Percentiles rank a stretch among this genome's conserved stretches.
These are phyloP conservation scores for Leucopternis melanops DNA, from an alignment of 2,113 vertebrate species.

Conservation along the genomic window DNA sequence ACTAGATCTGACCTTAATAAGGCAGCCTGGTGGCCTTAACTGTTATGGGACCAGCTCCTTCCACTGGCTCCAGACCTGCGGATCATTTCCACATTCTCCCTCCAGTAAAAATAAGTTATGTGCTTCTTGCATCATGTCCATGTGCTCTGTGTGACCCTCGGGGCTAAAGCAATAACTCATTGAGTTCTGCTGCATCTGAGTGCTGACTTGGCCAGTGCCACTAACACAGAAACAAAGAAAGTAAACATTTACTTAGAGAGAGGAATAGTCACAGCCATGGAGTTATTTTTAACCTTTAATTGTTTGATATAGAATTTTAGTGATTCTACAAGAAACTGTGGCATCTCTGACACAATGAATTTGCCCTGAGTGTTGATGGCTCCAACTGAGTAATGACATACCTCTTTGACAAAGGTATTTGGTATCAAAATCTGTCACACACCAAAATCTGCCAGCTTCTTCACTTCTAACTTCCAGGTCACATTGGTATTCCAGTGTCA, in stretches of 20 bases:
- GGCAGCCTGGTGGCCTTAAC: conserved; percentile 5
- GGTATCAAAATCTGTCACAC: background rate
- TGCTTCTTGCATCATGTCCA: background rate
- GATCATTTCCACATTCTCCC: background rate
- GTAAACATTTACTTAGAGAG: background rate
- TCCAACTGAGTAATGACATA: background rate
- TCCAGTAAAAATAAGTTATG: background rate
- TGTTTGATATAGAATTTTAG: background rate
- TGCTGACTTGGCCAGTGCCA: background rate
- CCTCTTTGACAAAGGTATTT: background rate
- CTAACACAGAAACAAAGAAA: background rate
- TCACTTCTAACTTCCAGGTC: background rate
- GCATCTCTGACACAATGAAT: background rate
- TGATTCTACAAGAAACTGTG: background rate
- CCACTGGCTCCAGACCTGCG: background rate
- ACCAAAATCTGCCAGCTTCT: background rate
- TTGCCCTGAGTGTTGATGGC: background rate
- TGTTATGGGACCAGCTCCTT: background rate
- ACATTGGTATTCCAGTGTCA: background rate
- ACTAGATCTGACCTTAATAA: conserved; percentile 41
- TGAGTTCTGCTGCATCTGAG: background rate
- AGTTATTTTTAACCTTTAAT: conserved; percentile 16
- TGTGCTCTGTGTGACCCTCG: background rate
- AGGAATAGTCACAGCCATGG: background rate
- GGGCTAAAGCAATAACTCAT: background rate